phyloP scores from a whole-genome alignment of 2,113 vertebrate genomes.

The Lathamus discolor region DNA sequence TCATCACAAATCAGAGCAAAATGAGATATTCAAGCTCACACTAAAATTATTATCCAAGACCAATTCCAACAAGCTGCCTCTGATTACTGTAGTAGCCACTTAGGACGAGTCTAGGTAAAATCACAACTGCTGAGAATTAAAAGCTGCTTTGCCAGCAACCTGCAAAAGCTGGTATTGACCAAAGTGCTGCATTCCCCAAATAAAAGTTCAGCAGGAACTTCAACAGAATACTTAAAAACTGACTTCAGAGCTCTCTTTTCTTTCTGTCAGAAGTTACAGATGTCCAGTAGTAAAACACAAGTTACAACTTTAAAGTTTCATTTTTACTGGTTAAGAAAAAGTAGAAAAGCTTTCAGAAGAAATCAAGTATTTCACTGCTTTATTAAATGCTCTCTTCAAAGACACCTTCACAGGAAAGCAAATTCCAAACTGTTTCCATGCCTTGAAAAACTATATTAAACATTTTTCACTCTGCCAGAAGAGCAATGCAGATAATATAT shows the following conservation, averaged over 20 bases:
- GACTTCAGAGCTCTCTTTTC: not conserved
- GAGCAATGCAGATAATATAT: not conserved
- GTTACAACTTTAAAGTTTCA: not conserved
- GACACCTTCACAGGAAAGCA: not conserved
- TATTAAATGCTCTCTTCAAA: not conserved
- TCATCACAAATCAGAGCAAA: not conserved
- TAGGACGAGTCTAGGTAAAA: not conserved
- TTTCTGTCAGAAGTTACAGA: not conserved
- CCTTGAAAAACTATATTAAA: not conserved
- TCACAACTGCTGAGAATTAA: not conserved
- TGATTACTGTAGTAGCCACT: not conserved
- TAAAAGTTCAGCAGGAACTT: not conserved
- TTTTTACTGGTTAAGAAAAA: not conserved
- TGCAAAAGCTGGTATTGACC: not conserved
- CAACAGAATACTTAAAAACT: not conserved
- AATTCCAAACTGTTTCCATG: not conserved
- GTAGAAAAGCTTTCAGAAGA: constrained; percentile 4
- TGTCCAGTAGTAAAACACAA: not conserved
- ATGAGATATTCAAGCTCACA: not conserved
- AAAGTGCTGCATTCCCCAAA: not conserved
- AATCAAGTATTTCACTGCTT: not conserved
- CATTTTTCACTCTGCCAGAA: not conserved
- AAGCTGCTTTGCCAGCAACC: not conserved
- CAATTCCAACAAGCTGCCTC: not conserved
- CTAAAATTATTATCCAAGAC: not conserved